Evolutionary conservation across 2,797 vertebrate species (phyloP).

Genomic region (Rhinoraja longicauda): DNA sequence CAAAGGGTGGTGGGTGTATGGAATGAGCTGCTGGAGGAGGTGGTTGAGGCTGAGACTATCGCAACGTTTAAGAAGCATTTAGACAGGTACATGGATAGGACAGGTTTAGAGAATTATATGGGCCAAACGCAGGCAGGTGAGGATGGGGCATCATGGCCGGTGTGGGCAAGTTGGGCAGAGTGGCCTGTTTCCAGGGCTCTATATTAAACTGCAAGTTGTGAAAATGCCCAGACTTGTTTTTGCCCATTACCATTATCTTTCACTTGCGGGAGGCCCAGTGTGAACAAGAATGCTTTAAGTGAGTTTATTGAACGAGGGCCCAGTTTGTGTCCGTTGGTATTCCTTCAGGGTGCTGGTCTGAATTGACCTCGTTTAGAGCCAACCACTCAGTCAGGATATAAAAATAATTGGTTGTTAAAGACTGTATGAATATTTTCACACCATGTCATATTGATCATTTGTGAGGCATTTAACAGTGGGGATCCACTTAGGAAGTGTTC

Average conservation of each 20-base stretch:
- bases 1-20: too few species aligned
- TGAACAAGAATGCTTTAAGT: not conserved
- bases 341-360: not conserved
- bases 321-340: not conserved
- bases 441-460: not conserved
- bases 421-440: conserved; percentile 25
- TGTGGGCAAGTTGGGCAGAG: too few species aligned
- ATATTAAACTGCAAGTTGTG: too few species aligned
- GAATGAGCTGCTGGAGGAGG: too few species aligned
- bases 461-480: conserved; percentile 1
- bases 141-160: too few species aligned
- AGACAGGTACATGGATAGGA: too few species aligned
- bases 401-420: conserved; percentile 22
- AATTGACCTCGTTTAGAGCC: conserved; percentile 1
- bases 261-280: not conserved
- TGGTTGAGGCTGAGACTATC: too few species aligned
- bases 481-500: not conserved
- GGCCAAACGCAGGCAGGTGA: too few species aligned
- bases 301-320: not conserved
- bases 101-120: too few species aligned
- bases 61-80: too few species aligned
- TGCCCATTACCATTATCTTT: not conserved
- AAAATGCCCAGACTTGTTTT: not conserved
- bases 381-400: not conserved
- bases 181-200: too few species aligned